A percentile compares a stretch with the other conserved stretches of the same genome.
Evolutionary conservation across 2,888 invertebrate species (phyloP).

Genomic region (Eupeodes latifasciatus): DNA sequence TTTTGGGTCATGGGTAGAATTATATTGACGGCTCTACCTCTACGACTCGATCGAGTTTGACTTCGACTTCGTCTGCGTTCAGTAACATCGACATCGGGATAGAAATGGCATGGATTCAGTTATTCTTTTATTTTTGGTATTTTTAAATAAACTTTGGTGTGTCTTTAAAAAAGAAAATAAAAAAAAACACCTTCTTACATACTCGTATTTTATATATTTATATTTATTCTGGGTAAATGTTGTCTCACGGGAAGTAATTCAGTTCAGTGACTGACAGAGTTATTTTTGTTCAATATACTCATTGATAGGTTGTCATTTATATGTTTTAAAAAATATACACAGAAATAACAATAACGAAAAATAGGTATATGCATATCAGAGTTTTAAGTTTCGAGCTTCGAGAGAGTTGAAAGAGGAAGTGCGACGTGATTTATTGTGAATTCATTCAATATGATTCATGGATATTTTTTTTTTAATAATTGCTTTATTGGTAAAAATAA

Average conservation of each 20-base stretch:
- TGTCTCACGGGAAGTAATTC: conserved; percentile 32
- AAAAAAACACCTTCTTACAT: not conserved
- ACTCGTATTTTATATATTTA: not conserved
- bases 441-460: conserved; percentile 38
- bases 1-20: conserved; percentile 61
- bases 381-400: not conserved
- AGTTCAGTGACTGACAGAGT: conserved; percentile 37
- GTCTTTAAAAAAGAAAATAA: conserved; percentile 6
- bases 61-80: not conserved
- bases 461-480: not conserved
- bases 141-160: conserved; percentile 10
- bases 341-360: too few relatives aligned
- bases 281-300: conserved; percentile 46
- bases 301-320: conserved; percentile 48
- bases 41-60: not conserved
- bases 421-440: conserved; percentile 6
- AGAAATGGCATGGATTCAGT: conserved; percentile 35
- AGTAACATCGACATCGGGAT: conserved; percentile 19
- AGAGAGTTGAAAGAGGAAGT: conserved; percentile 18
- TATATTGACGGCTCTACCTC: conserved; percentile 32
- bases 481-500: not conserved
- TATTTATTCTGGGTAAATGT: conserved; percentile 32
- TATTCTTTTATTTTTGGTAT: not conserved
- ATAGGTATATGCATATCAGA: conserved; percentile 13
- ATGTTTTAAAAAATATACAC: not conserved